phyloP scores from a whole-genome alignment of 2,888 invertebrate species.

The Tenthredo distinguenda region DNA sequence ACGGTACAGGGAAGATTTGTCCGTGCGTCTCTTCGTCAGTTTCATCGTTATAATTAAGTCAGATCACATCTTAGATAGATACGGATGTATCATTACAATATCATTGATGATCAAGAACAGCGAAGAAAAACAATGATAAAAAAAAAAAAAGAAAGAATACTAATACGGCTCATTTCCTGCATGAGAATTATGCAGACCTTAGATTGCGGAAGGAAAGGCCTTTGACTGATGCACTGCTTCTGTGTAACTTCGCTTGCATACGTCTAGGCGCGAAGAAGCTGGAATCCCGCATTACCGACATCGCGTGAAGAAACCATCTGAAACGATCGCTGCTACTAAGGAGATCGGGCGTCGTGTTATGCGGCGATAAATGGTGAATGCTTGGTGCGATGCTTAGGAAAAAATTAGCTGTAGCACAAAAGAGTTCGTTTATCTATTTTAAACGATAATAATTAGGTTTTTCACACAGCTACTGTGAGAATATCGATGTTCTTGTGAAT shows the following conservation, averaged over 20 bases:
- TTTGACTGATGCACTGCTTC: not conserved
- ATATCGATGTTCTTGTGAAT: not conserved
- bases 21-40: too few relatives aligned
- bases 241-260: not conserved
- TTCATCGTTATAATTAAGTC: too few relatives aligned
- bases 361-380: not conserved
- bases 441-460: not conserved
- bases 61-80: too few relatives aligned
- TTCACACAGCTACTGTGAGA: not conserved
- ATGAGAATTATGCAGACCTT: not conserved
- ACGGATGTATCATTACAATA: too few relatives aligned
- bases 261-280: not conserved
- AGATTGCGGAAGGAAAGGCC: not conserved
- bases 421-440: not conserved
- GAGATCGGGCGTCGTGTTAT: not conserved
- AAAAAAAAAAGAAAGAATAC: not conserved
- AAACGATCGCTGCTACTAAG: not conserved
- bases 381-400: not conserved
- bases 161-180: not conserved
- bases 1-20: too few relatives aligned
- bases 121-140: too few relatives aligned
- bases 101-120: too few relatives aligned
- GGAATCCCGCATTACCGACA: slow-evolving; percentile 12
- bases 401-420: not conserved
- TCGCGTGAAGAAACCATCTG: not conserved